These are phyloP conservation scores for Malurus cyaneus DNA, from an alignment of 2,113 vertebrate genomes.

Conservation along the genomic window DNA sequence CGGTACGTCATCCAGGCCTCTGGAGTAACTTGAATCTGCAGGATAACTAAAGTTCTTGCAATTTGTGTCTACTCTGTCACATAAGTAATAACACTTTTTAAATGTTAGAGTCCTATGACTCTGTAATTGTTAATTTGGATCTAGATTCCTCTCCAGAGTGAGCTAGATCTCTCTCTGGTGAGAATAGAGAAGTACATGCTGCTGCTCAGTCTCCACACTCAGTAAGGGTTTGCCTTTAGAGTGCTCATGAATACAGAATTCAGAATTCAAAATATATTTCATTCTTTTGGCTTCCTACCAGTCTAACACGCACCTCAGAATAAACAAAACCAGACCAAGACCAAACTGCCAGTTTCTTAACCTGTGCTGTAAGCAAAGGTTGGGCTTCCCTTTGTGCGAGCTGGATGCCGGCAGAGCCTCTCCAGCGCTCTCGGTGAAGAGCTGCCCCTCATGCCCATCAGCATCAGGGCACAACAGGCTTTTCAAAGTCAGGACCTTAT, in stretches of 20 bases:
- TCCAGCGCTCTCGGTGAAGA: accelerated
- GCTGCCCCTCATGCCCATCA: background rate
- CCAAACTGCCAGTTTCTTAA: background rate
- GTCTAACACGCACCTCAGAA: background rate
- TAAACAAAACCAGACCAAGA: background rate
- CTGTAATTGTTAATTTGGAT: background rate
- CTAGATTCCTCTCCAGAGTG: background rate
- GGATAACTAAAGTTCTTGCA: background rate
- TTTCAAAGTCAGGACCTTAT: background rate
- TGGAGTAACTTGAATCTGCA: background rate
- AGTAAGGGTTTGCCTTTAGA: background rate
- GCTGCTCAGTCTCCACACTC: background rate
- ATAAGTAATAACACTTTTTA: background rate
- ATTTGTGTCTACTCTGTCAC: background rate
- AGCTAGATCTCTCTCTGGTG: background rate
- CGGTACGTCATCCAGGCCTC: background rate
- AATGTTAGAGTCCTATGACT: background rate
- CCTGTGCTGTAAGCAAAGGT: background rate
- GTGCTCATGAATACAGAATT: background rate
- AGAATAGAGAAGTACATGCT: background rate
- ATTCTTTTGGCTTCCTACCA: background rate
- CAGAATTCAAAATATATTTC: background rate
- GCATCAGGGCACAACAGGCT: background rate
- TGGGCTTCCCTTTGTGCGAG: background rate
- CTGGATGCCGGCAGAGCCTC: background rate